Percentiles rank a stretch among this genome's conserved stretches.
These are phyloP conservation scores for Lerista edwardsae DNA, from an alignment of 2,797 vertebrate species.

Conservation along the genomic window DNA sequence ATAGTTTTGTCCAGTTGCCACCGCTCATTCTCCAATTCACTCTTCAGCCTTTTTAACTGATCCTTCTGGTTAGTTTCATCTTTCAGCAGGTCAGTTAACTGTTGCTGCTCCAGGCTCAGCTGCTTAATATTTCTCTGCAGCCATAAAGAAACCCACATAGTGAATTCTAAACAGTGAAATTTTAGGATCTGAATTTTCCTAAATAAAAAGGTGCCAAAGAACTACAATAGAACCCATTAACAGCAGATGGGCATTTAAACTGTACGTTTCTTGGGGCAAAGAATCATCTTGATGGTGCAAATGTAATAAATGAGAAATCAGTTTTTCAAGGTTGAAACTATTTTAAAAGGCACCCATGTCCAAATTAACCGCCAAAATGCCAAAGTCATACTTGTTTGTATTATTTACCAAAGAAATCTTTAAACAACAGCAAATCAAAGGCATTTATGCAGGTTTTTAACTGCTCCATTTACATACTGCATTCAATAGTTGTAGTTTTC, in stretches of 20 bases:
- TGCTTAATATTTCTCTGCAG: slow-evolving; percentile 82
- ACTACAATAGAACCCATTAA: not conserved
- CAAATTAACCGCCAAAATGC: not conserved
- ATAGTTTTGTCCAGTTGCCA: slow-evolving; percentile 88
- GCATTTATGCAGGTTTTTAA: not conserved
- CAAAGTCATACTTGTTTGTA: not conserved
- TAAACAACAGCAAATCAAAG: not conserved
- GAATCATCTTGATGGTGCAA: not conserved
- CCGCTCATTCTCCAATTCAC: slow-evolving; percentile 88
- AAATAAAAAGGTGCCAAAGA: not conserved
- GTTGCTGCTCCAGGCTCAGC: slow-evolving; percentile 82
- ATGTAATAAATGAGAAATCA: not conserved
- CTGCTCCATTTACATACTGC: not conserved
- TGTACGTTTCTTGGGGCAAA: too few relatives aligned
- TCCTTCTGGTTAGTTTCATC: slow-evolving; percentile 90
- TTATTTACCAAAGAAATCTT: not conserved
- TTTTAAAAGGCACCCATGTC: not conserved
- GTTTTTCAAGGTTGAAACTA: not conserved
- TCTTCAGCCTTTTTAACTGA: slow-evolving; percentile 88
- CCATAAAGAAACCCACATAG: not conserved
- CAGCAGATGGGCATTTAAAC: not conserved
- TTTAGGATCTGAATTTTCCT: not conserved
- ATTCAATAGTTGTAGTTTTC: not conserved
- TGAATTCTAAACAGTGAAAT: not conserved
- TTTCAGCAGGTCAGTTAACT: slow-evolving; percentile 83